A percentile compares a stretch with the other conserved stretches of the same genome.
phyloP scores from a whole-genome alignment of 64 coral and sea anemone genomes.

The Montipora foliosa region DNA sequence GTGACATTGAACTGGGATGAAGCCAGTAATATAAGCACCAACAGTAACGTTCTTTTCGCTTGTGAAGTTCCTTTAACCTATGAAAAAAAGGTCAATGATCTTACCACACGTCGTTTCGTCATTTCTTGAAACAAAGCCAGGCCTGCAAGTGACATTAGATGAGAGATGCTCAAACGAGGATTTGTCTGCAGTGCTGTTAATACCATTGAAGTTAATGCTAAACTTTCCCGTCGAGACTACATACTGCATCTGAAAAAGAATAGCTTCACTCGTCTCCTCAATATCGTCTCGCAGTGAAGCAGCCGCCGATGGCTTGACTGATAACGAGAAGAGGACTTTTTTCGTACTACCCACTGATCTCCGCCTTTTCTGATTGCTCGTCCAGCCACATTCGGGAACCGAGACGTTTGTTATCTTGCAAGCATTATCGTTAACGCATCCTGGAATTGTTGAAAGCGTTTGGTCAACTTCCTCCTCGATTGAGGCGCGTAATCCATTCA shows the following conservation, averaged over 20 bases:
- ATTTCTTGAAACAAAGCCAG: constrained; percentile 19
- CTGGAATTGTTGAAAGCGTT: constrained; percentile 22
- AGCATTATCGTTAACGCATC: background rate
- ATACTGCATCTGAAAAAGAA: constrained; percentile 54
- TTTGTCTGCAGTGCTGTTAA: constrained; percentile 21
- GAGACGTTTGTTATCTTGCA: background rate
- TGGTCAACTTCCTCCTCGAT: background rate
- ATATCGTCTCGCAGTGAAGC: background rate
- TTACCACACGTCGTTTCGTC: constrained; percentile 25
- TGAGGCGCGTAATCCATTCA: background rate
- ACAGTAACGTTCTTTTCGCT: background rate
- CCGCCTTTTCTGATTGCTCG: background rate
- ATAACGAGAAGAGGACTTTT: background rate
- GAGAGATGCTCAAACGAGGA: constrained; percentile 11
- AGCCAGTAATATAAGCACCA: background rate
- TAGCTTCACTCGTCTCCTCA: constrained; percentile 35
- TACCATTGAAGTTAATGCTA: background rate
- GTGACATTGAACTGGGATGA: too few relatives aligned
- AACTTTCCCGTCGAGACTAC: constrained; percentile 29
- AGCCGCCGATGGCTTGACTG: background rate
- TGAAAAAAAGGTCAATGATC: background rate
- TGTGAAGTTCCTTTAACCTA: background rate
- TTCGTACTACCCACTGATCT: background rate
- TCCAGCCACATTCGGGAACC: background rate
- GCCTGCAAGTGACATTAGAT: background rate